These are phyloP conservation scores for Poecile atricapillus DNA, from an alignment of 2,113 vertebrate species.

Conservation along the genomic window DNA sequence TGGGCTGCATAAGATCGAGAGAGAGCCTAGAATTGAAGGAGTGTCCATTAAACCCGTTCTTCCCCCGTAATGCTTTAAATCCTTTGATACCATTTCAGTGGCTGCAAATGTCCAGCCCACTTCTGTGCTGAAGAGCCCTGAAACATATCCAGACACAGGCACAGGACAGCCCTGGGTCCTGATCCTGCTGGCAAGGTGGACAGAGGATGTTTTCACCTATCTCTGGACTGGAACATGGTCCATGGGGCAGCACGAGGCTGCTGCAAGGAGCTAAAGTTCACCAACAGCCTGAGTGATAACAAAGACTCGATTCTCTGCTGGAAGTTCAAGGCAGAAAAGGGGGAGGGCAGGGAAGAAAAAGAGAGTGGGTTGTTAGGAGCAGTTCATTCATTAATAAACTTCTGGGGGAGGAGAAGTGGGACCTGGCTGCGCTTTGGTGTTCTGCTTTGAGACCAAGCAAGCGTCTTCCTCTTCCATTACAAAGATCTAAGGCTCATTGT, in stretches of 20 bases:
- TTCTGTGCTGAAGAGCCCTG: background rate
- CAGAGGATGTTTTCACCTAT: background rate
- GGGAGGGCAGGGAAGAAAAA: slow-evolving; percentile 14
- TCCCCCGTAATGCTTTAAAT: background rate
- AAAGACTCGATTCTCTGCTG: slow-evolving; percentile 61
- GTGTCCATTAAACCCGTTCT: background rate
- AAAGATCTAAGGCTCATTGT: background rate
- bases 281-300: background rate
- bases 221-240: background rate
- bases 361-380: background rate
- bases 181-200: background rate
- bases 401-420: background rate
- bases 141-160: background rate
- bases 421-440: background rate
- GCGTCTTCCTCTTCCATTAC: background rate
- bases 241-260: background rate
- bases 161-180: background rate
- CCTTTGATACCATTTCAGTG: background rate
- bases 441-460: background rate
- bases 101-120: background rate
- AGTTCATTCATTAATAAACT: slow-evolving; percentile 52
- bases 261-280: slow-evolving; percentile 23
- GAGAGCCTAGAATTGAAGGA: background rate
- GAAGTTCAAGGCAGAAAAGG: slow-evolving; percentile 34
- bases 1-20: background rate